Base-by-base conservation (phyloP, 1,140 invertebrate genomes). In the Atta colombica region DNA sequence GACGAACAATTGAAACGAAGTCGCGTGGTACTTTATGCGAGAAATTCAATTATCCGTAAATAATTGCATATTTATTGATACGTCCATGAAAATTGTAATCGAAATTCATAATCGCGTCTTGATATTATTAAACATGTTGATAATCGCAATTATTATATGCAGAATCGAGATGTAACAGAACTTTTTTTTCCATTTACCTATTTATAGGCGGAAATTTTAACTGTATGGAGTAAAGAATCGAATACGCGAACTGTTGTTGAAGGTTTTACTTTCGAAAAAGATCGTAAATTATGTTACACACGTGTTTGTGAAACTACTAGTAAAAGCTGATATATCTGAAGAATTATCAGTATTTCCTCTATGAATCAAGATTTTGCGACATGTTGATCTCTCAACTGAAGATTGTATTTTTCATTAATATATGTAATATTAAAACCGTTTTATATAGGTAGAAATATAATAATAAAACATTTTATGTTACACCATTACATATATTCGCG, bases 51-150 rank as follows among this genome's bases (percentile, higher is more conserved):
- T 84, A 75, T 75, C 55, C 39, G 25, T 53, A 84, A 74, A 61
- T 84, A 74, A 61, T 84, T 61, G 39, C n/a, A n/a, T 75, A 63
- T 75, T 61, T 84, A 84, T 84, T 61, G 69, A 35, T 25, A 66
- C 21, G 49, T 60, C 25, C 25, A 39, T 16, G 28, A 28, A 35
- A 74, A 45, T 16, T 60, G 25, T 61, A 75, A 84, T 61, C 74
- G 10, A 28, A 74, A 75, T 75, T 84, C 8, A 55, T 51, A 61
- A 84, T 61, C n/a, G 49, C 21, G 7, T 71, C 45, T 74, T 14
- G 28, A 12, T 74, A 21, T 66, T 35, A 65, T 45, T 3, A 74
- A 74, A 75, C 60, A 75, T 61, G 49, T 14, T 39, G 39, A 72
- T 61, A 49, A 84, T 75, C 8, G 5, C 31, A 28, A 71, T 71